Evolutionary conservation across 2,113 vertebrate species (phyloP), one percentile per base, ranked within the genome.

Genomic region (Sialia sialis): DNA sequence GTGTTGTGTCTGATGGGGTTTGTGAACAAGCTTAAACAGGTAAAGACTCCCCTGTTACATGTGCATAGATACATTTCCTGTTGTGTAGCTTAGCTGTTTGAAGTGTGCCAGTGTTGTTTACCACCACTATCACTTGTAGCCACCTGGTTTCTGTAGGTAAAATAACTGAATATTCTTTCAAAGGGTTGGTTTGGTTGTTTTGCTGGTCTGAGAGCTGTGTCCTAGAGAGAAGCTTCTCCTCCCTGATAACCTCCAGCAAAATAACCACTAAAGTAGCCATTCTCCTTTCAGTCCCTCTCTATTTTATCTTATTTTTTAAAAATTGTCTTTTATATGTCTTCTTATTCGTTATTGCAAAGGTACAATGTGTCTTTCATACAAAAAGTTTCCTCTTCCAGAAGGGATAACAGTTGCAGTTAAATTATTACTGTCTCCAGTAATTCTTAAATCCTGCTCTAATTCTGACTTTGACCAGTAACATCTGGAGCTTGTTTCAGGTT

Each of bases 21-120:
- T 81, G 60, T 75, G 90, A 81, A 48, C 84, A 84, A 87, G 91
- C 69, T 91, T 58, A n/a, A 92, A 80, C 88, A 83, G 75, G 76
- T 84, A 22, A 83, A 83, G 63, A 32, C 39, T 87, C 46, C 90
- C 18, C 34, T 70, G 55, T 89, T 97, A 49, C 43, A 26, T 29
- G 39, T 67, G 52, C 43, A 48, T 55, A 87, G 77, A 26, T 93
- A 72, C 36, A 78, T 93, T 87, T 81, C 83, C 48, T 90, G 75
- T 64, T 81, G 72, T 78, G 83, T 23, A 39, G 67, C 32, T 51
- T 21, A 54, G n/a, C 51, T 90, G 63, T 66, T 83, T 16, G 26
- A 73, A 85, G 55, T 52, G 9, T 69, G n/a, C 39, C 44, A 75
- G 48, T 60, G 72, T 87, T 81, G 34, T 78, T 48, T 95, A 59